These are phyloP conservation scores for Cervus canadensis DNA, from an alignment of 2,113 vertebrate species.

Conservation along the genomic window DNA sequence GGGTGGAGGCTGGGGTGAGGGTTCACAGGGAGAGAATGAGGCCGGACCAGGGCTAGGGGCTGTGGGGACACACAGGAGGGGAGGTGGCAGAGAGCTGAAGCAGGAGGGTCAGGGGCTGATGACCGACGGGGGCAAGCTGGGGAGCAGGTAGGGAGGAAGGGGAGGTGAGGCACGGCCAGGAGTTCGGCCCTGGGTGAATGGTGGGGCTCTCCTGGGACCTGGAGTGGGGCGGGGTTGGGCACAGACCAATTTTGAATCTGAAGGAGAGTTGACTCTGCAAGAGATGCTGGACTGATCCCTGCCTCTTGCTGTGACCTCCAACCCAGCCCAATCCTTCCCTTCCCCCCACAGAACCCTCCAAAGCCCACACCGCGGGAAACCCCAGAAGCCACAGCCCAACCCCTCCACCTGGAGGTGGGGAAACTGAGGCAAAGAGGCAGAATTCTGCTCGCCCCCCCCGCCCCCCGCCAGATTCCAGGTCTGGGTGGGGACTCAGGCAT, in stretches of 20 bases:
- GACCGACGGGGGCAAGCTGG: rapidly evolving
- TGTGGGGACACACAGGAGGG: neutral
- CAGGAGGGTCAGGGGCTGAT: neutral
- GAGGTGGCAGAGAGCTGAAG: neutral
- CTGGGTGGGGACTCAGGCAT: neutral
- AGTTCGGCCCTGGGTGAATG: neutral
- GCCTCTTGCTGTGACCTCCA: neutral
- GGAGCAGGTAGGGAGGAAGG: rapidly evolving
- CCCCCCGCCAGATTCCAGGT: neutral
- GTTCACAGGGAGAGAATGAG: neutral
- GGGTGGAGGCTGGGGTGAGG: neutral
- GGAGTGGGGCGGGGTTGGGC: neutral
- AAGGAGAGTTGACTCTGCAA: too few species aligned
- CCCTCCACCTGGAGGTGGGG: neutral
- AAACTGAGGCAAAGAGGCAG: neutral
- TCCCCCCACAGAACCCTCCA: neutral
- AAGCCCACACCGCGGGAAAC: neutral
- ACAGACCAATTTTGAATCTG: neutral
- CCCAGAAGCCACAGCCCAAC: neutral
- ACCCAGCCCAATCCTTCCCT: neutral
- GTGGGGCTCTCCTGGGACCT: too few species aligned
- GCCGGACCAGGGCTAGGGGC: neutral
- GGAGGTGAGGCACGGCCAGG: neutral
- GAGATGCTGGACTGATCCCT: neutral
- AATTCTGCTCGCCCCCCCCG: rapidly evolving